A percentile compares a stretch with the other conserved stretches of the same genome.
Conservation (phyloP, 2,888 invertebrate species). For the Apocheima hispidaria region DNA sequence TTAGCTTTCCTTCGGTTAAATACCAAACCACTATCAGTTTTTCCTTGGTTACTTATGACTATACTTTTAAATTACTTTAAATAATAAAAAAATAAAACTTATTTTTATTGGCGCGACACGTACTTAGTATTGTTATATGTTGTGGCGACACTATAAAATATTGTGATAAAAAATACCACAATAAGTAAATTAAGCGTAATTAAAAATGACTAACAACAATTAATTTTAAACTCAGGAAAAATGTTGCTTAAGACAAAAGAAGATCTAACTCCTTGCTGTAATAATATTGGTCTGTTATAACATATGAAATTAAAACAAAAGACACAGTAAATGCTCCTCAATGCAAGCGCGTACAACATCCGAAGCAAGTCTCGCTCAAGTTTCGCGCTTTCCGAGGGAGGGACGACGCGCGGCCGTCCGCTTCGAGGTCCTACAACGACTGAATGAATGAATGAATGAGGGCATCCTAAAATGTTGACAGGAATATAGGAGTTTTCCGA, state of each 20-base stretch:
- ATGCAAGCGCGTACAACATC: background rate
- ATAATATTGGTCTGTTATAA: background rate
- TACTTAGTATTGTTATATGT: no score
- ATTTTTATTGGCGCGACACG: no score
- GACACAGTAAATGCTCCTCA: background rate
- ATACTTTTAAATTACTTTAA: no score
- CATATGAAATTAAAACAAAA: background rate
- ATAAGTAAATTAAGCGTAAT: background rate
- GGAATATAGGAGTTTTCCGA: background rate
- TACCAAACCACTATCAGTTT: background rate
- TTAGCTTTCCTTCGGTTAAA: background rate
- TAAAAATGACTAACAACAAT: no score
- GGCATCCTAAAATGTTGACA: background rate
- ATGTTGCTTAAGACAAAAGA: background rate
- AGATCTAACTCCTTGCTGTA: background rate
- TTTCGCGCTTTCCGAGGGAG: conserved; percentile 21
- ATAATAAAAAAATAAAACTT: no score
- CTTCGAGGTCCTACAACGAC: conserved; percentile 4
- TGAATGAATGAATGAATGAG: conserved; percentile 8
- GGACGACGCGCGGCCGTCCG: conserved; percentile 19
- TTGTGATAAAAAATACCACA: background rate
- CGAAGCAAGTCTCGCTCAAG: conserved; percentile 7
- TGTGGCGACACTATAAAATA: no score
- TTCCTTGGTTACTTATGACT: no score
- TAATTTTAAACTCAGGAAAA: no score